phyloP scores from a whole-genome alignment of 2,888 invertebrate genomes.

The Cheilosia impressa region DNA sequence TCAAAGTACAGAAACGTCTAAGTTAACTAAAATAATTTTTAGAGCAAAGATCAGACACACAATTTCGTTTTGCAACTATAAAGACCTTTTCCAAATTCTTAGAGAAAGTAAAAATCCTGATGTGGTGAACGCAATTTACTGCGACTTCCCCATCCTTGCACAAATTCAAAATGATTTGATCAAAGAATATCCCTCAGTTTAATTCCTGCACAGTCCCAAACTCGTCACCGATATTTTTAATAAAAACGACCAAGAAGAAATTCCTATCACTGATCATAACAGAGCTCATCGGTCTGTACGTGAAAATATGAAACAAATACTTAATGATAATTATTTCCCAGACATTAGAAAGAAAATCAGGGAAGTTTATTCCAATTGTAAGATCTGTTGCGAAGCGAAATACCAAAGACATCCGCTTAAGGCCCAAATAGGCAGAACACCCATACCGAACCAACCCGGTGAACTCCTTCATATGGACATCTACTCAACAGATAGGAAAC shows the following conservation, averaged over 20 bases:
- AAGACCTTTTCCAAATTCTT: slow-evolving; percentile 25
- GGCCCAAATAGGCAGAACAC: slow-evolving; percentile 30
- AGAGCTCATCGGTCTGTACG: slow-evolving; percentile 36
- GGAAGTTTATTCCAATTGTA: slow-evolving; percentile 18
- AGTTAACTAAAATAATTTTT: slow-evolving; percentile 35
- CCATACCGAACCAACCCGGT: slow-evolving; percentile 11
- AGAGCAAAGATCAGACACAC: slow-evolving; percentile 13
- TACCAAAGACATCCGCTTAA: not conserved
- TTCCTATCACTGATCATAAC: slow-evolving; percentile 35
- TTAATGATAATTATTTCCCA: too few species aligned
- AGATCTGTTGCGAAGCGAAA: not conserved
- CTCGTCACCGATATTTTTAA: slow-evolving; percentile 22
- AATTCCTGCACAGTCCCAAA: not conserved
- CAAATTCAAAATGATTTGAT: slow-evolving; percentile 21
- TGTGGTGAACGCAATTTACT: too few species aligned
- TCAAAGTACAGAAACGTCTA: not conserved
- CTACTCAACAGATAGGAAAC: slow-evolving; percentile 1
- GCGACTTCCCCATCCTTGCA: not conserved
- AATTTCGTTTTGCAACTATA: slow-evolving; percentile 7
- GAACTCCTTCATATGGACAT: slow-evolving; percentile 36
- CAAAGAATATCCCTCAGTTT: slow-evolving; percentile 7
- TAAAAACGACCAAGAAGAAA: slow-evolving; percentile 23
- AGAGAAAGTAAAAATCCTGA: slow-evolving; percentile 6
- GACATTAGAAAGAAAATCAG: slow-evolving; percentile 16
- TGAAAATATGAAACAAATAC: slow-evolving; percentile 26